Conservation (phyloP, 2,797 vertebrate species). For the Crocidura indochinensis region DNA sequence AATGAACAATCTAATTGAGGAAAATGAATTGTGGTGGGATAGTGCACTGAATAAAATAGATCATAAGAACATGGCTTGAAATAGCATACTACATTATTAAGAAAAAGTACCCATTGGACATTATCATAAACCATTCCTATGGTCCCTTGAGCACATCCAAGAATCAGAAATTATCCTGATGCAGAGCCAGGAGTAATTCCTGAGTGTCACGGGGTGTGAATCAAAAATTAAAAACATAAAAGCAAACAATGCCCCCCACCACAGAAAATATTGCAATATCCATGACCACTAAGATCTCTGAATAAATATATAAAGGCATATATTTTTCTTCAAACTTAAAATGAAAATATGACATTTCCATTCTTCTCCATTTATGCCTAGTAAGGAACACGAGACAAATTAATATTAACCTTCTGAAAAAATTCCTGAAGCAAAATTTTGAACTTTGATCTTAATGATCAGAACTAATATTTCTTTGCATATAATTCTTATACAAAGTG, state of each 20-base stretch:
- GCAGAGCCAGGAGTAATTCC: too few relatives aligned
- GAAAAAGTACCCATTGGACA: not conserved
- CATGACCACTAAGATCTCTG: not conserved
- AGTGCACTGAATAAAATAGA: not conserved
- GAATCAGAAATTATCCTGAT: too few relatives aligned
- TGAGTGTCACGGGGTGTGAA: too few relatives aligned
- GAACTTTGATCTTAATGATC: not conserved
- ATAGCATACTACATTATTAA: not conserved
- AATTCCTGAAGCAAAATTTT: not conserved
- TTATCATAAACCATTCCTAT: too few relatives aligned
- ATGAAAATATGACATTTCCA: not conserved
- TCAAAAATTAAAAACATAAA: too few relatives aligned
- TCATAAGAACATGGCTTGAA: constrained; percentile 55
- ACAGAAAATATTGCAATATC: not conserved
- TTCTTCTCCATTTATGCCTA: not conserved
- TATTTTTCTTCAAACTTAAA: constrained; percentile 11
- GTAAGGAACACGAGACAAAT: not conserved
- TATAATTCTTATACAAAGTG: not conserved
- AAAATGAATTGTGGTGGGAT: not conserved
- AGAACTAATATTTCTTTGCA: not conserved
- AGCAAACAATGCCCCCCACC: too few relatives aligned
- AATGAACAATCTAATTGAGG: not conserved
- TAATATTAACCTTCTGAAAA: not conserved
- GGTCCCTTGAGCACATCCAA: too few relatives aligned
- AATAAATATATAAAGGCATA: constrained; percentile 1